phyloP scores from a whole-genome alignment of 2,113 vertebrate species.

The Hemiprocne comata region DNA sequence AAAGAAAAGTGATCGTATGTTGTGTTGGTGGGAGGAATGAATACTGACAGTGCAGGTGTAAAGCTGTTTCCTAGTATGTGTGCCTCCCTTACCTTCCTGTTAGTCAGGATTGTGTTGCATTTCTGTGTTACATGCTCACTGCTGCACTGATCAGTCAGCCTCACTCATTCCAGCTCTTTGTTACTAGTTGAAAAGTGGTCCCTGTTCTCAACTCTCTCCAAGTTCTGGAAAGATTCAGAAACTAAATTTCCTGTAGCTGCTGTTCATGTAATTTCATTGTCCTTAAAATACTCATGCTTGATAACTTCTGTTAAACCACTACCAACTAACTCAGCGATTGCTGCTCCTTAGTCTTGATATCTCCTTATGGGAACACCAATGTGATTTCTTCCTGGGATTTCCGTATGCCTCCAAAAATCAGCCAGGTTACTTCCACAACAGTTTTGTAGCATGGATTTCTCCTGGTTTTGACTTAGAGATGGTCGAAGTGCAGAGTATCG shows the following conservation, averaged over 20 bases:
- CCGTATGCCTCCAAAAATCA: background rate
- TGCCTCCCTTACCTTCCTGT: background rate
- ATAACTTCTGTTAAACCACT: background rate
- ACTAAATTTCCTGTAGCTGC: background rate
- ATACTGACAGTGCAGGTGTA: background rate
- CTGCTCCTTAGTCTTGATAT: background rate
- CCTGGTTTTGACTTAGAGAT: background rate
- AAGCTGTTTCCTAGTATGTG: background rate
- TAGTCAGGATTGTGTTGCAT: background rate
- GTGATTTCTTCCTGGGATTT: background rate
- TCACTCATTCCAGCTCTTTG: background rate
- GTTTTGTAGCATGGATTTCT: background rate
- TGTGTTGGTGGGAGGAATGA: background rate
- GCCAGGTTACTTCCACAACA: background rate
- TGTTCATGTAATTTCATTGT: background rate
- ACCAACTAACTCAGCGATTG: background rate
- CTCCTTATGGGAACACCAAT: accelerated
- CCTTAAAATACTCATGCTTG: background rate
- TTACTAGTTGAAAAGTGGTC: background rate
- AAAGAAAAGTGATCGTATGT: background rate
- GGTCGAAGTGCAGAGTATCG: background rate
- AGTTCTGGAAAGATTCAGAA: background rate
- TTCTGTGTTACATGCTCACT: background rate
- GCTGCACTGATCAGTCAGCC: background rate
- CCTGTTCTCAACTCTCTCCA: background rate